These are phyloP conservation scores for Rhinoptilus africanus DNA, from an alignment of 2,113 vertebrate genomes.

Conservation along the genomic window DNA sequence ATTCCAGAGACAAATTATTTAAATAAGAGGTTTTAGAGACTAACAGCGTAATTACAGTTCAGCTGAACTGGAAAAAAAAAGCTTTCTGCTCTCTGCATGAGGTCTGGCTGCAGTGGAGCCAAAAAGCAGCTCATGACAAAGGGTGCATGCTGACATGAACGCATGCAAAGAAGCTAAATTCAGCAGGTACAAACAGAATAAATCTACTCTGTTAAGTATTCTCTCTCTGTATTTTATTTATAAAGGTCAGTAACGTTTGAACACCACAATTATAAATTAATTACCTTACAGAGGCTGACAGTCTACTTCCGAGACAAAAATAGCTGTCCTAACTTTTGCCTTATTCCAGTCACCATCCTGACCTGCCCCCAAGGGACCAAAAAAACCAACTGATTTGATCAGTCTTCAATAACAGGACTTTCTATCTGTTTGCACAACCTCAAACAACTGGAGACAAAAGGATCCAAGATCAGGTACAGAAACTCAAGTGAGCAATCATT, in stretches of 20 bases:
- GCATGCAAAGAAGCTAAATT: background rate
- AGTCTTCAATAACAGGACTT: background rate
- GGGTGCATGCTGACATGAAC: background rate
- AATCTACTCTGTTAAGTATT: background rate
- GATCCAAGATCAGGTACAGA: background rate
- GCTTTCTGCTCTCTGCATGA: constrained; percentile 42
- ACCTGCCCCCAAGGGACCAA: background rate
- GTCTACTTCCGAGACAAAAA: background rate
- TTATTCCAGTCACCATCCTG: background rate
- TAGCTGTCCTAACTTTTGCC: background rate
- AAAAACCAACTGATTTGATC: background rate
- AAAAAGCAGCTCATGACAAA: background rate
- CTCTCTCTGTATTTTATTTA: constrained; percentile 17
- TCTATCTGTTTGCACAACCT: background rate
- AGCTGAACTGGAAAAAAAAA: background rate
- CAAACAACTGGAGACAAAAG: background rate
- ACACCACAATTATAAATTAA: background rate
- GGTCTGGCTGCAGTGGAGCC: constrained; percentile 49
- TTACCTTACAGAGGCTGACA: background rate
- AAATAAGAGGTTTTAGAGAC: constrained; percentile 55
- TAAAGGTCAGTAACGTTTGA: constrained; percentile 6
- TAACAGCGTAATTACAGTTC: constrained; percentile 66
- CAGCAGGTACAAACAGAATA: background rate
- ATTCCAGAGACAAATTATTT: constrained; percentile 64
- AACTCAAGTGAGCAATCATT: background rate